Percentiles rank a stretch among this genome's conserved stretches.
Evolutionary conservation across 2,113 vertebrate species (phyloP).

Genomic region (Cynocephalus volans): DNA sequence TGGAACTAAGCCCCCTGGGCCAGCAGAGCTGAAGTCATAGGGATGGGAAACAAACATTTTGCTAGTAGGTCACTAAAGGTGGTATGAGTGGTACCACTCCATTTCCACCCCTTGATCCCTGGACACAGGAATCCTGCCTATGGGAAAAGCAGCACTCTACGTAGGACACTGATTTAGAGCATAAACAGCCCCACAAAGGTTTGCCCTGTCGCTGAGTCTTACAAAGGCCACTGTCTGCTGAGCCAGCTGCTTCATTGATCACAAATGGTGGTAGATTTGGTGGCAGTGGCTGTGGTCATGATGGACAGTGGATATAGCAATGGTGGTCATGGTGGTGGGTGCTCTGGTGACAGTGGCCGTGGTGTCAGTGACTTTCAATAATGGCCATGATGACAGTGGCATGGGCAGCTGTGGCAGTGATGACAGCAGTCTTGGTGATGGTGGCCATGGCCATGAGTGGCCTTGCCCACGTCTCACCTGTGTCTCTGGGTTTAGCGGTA

Average conservation of each 20-base stretch:
- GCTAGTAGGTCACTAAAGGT: background rate
- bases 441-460: background rate
- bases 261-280: accelerated
- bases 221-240: background rate
- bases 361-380: background rate
- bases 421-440: background rate
- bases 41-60: accelerated
- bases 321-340: no score
- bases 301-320: no score
- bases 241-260: background rate
- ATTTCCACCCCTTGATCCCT: accelerated
- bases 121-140: accelerated
- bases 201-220: background rate
- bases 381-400: background rate
- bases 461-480: background rate
- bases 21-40: background rate
- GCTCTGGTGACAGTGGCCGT: background rate
- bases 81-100: accelerated
- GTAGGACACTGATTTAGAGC: accelerated
- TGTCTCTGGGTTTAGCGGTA: slow-evolving; percentile 83
- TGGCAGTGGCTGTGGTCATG: accelerated
- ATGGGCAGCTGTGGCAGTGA: no score
- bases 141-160: no score
- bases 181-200: accelerated
- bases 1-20: background rate